Percentiles rank a stretch among this genome's conserved stretches.
phyloP scores from a whole-genome alignment of 2,888 invertebrate genomes.

The Pemphredon lugubris region DNA sequence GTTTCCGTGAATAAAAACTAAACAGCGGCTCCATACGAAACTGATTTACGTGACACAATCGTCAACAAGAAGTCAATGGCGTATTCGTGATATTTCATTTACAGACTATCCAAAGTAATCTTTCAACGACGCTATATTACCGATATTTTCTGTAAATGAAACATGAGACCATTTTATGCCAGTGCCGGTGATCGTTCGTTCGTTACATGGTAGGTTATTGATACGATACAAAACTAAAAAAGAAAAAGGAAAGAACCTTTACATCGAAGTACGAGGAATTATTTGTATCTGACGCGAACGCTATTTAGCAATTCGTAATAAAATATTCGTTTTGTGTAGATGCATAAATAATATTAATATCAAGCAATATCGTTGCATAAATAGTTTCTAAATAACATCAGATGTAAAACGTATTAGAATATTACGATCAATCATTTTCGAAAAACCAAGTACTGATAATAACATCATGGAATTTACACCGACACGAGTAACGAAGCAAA shows the following conservation, averaged over 20 bases:
- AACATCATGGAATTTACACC: conserved; percentile 34
- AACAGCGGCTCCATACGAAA: conserved; percentile 59
- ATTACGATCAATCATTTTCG: conserved; percentile 29
- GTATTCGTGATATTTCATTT: conserved; percentile 52
- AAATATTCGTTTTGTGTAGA: conserved; percentile 23
- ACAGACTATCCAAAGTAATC: conserved; percentile 30
- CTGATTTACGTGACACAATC: conserved; percentile 55
- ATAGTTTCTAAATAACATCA: conserved; percentile 43
- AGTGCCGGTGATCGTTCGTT: conserved; percentile 62
- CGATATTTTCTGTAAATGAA: conserved; percentile 50
- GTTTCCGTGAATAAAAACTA: conserved; percentile 63
- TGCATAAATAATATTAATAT: conserved; percentile 56
- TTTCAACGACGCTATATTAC: conserved; percentile 20
- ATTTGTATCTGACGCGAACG: conserved; percentile 22
- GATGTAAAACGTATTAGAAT: conserved; percentile 36
- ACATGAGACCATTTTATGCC: conserved; percentile 57
- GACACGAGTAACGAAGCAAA: conserved; percentile 44
- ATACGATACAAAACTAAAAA: conserved; percentile 29
- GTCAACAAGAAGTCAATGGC: conserved; percentile 63
- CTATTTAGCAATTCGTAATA: conserved; percentile 24
- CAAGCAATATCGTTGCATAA: conserved; percentile 51
- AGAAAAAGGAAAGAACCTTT: conserved; percentile 26
- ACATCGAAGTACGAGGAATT: conserved; percentile 22
- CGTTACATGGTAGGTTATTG: conserved; percentile 24
- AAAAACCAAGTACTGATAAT: conserved; percentile 29